Evolutionary conservation across 2,888 invertebrate genomes (phyloP), one percentile per base, ranked within the genome.

Genomic region (Dendrolimus houi): DNA sequence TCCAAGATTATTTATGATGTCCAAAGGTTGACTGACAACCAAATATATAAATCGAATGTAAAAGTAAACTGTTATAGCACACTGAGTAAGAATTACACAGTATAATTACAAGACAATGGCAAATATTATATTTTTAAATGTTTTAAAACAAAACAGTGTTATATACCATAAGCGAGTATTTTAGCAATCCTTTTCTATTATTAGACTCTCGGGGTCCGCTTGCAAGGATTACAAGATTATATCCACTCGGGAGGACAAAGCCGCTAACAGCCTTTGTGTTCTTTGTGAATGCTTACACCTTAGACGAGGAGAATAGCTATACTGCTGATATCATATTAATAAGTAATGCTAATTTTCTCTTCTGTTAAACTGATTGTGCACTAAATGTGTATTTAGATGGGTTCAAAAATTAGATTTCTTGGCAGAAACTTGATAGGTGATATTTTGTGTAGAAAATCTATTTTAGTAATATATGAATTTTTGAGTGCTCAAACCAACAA

Each of bases 221-320:
- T 62, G 58, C 57, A 58, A 56, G 68, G 70, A 71, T 75, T 70
- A 70, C 52, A 61, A 68, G 71, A 71, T 76, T 74, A 72, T 69
- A 65, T 63, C 64, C 66, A 61, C 53, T 61, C 60, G 59, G 29
- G 60, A 60, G 67, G 64, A 64, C 67, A 70, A 70, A 71, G 60
- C 67, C 62, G 61, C 63, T 64, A 64, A 69, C 64, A 67, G 60
- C 12, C 47, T 12, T 47, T 9, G 6, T 29, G 9, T 12, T 47
- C 47, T 47, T 12, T 47, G 47, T 47, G 47, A 47, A 47, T 9
- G 47, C 47, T 9, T 47, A 47, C 9, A 47, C 47, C 47, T 9
- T 10, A 47, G 12, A 47, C 9, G 47, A 47, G 47, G 12, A 10
- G 47, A 47, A 47, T 47, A 3, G 29, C 29, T 6, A 47, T 47